Conservation (phyloP, 2,888 invertebrate species). For the Himalopsyche kuldschensis region DNA sequence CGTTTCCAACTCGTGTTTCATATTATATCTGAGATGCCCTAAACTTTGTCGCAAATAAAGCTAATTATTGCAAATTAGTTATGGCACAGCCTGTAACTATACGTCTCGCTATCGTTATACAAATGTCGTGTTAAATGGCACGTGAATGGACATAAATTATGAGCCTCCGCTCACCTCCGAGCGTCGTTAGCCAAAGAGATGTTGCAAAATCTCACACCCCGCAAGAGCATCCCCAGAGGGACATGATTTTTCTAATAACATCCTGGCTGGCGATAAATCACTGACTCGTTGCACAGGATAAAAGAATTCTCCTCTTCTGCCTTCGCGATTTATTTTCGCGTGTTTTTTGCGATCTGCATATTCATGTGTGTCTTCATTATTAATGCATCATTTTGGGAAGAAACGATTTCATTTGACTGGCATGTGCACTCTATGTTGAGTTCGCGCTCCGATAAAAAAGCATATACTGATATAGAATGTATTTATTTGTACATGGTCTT, state of each 20-base stretch:
- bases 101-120: conserved; percentile 31
- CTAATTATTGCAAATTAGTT: not conserved
- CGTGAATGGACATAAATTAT: conserved; percentile 33
- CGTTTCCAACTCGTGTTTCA: too few relatives aligned
- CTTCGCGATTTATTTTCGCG: not conserved
- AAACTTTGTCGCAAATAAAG: too few relatives aligned
- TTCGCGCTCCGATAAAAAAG: too few relatives aligned
- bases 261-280: conserved; percentile 22
- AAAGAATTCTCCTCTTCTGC: not conserved
- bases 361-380: not conserved
- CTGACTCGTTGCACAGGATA: conserved; percentile 6
- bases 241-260: conserved; percentile 31
- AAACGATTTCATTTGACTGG: not conserved
- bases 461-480: too few relatives aligned
- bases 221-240: conserved; percentile 9
- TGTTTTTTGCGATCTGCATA: not conserved
- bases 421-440: not conserved
- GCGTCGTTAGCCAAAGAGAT: conserved; percentile 7
- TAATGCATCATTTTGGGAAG: not conserved
- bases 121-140: conserved; percentile 36
- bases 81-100: not conserved
- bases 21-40: too few relatives aligned
- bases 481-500: too few relatives aligned
- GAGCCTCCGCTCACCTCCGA: conserved; percentile 6
- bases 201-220: not conserved